phyloP scores from a whole-genome alignment of 2,888 invertebrate species.

The Pandemis corylana region DNA sequence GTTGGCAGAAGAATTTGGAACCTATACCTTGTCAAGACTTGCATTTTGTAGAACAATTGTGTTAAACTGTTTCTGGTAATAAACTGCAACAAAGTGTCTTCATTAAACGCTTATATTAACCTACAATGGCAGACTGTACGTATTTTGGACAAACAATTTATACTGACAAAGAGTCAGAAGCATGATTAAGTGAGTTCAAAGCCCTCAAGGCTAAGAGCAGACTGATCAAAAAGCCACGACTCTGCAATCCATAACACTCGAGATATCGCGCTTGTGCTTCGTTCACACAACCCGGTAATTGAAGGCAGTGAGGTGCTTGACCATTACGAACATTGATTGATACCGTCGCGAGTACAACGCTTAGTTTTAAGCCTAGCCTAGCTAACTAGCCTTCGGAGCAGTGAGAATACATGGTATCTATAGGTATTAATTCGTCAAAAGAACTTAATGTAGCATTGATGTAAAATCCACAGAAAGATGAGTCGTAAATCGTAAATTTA shows the following conservation, averaged over 20 bases:
- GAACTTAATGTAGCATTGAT: too few species aligned
- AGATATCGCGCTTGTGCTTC: slow-evolving; percentile 64
- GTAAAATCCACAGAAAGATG: background rate
- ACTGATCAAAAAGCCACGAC: slow-evolving; percentile 74
- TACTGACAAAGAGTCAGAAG: slow-evolving; percentile 56
- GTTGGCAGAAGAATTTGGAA: too few species aligned
- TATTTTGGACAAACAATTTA: slow-evolving; percentile 6
- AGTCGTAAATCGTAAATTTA: background rate
- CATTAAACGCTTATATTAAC: background rate
- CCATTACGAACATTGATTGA: background rate
- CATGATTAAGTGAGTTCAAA: slow-evolving; percentile 72
- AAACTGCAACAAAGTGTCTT: background rate
- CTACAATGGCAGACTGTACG: background rate
- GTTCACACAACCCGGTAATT: slow-evolving; percentile 48
- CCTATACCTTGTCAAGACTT: too few species aligned
- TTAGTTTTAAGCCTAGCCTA: too few species aligned
- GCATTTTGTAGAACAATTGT: too few species aligned
- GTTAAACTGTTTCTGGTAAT: too few species aligned
- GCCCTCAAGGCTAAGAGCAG: slow-evolving; percentile 66
- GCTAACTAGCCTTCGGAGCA: too few species aligned
- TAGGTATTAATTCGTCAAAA: too few species aligned
- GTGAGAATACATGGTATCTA: too few species aligned
- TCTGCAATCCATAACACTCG: slow-evolving; percentile 73
- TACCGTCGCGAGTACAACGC: too few species aligned
- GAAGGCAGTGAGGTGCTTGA: background rate